Evolutionary conservation across 2,797 vertebrate genomes (phyloP), one percentile per base, ranked within the genome.

Genomic region (Lateolabrax maculatus): DNA sequence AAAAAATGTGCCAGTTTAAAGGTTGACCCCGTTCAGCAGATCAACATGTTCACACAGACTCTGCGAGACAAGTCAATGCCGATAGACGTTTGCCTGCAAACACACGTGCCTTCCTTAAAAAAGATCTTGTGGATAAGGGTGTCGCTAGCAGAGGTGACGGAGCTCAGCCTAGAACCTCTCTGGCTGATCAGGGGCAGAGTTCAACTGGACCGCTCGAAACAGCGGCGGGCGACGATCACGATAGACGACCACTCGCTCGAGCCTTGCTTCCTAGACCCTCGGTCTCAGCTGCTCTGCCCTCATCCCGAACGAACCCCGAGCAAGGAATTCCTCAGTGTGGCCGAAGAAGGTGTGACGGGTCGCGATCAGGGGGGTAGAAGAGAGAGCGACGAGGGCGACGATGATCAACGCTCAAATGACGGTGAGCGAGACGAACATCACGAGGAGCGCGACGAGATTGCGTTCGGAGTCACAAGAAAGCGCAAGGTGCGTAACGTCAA

Each of bases 151-250:
- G 37, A 31, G 2, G 1, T 70, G 1, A 18, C 27, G 0, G 41
- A 70, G 23, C 71, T 80, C 8, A 80, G 72, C 23, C 12, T 75
- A 1, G 72, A 75, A 53, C 43, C 79, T 3, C 52, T 80, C 2
- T 75, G 79, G 79, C 36, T 39, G 51, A 52, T 76, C 18, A 52
- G 41, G 13, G 72, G 78, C 0, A 53, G 2, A 9, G 79, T 23
- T 0, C 25, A 36, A 16, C 23, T 80, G 12, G 9, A 44, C 6
- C 31, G 31, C 21, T 5, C 36, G 0, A 41, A 34, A 9, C 16
- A 21, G 6, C 23, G 1, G 7, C 5, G 48, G 9, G 9, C 74
- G 4, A 16, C 15, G 2, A 46, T 77, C 0, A 29, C n/a, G 2
- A 53, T 77, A 11, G 64, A 70, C 1, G 48, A 53, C 25, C 39